Evolutionary conservation across 2,888 invertebrate species (phyloP), one percentile per base, ranked within the genome.

Genomic region (Heterodera filipjevi): DNA sequence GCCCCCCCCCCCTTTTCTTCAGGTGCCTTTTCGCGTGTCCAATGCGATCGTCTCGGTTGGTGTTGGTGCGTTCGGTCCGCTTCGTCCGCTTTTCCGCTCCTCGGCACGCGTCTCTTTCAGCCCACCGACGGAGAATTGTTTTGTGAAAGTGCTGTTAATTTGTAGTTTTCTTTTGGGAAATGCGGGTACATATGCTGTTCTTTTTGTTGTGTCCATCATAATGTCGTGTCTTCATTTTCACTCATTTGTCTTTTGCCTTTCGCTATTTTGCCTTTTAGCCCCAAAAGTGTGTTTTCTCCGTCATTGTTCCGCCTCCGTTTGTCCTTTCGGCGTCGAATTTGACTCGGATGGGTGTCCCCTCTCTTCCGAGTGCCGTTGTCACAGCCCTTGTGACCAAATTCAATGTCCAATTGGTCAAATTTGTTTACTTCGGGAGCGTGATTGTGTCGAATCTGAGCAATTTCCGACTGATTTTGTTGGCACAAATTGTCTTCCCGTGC

Each of bases 41-140:
- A 82, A 44, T 82, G 82, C 74, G 80, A 81, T 44, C 66, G 44
- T 70, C 71, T 73, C 22, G 79, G 80, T 44, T 59, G 33, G 32
- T 84, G 84, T 73, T 84, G 84, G 84, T 84, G 84, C 49, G 84
- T 84, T n/a, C 80, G 82, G 71, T 46, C 68, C 16, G 70, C 59
- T 22, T 80, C 80, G 2, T 22, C 59, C 8, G 84, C 84, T n/a
- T 33, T 64, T 5, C 85, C 84, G 71, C 22, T 80, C 14, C 53
- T 68, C 49, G 84, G 82, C 19, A 84, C 83, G 16, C 77, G 84
- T 2, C 35, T 33, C 19, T 66, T 59, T 70, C 81, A 81, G 72
- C 77, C 81, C 14, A 71, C 44, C 6, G 30, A 22, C 35, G 78
- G 83, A 49, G 78, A 68, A 35, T 22, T 19, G 33, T 68, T 81